phyloP scores from a whole-genome alignment of 2,888 invertebrate species.

The Automeris io region DNA sequence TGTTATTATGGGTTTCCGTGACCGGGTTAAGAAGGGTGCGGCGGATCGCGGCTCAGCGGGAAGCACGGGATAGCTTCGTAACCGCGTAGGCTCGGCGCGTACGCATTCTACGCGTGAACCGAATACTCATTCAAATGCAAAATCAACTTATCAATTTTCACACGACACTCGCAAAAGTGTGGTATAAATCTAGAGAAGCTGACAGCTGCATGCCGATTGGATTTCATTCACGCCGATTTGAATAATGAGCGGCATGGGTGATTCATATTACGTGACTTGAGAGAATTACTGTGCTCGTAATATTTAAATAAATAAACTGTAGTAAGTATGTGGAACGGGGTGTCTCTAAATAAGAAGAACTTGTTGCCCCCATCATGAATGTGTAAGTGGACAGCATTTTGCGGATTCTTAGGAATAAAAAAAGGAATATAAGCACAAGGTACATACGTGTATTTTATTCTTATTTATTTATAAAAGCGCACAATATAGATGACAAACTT shows the following conservation, averaged over 20 bases:
- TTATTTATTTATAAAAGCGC: no score
- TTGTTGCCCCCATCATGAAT: no score
- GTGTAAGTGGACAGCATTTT: no score
- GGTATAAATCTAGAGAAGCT: slow-evolving; percentile 37
- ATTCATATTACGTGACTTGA: neutral
- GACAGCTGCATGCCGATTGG: slow-evolving; percentile 22
- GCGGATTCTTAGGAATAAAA: no score
- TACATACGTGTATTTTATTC: no score
- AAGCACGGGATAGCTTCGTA: slow-evolving; percentile 7
- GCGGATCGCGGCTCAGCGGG: slow-evolving; percentile 8
- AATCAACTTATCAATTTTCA: slow-evolving; percentile 49
- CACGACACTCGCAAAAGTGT: slow-evolving; percentile 35
- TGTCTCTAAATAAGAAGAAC: no score
- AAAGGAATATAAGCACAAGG: no score
- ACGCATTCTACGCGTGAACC: slow-evolving; percentile 57
- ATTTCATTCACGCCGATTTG: slow-evolving; percentile 22
- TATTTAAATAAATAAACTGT: no score
- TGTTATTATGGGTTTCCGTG: slow-evolving; percentile 74
- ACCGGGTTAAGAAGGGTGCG: slow-evolving; percentile 43
- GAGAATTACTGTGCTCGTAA: no score
- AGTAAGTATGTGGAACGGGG: no score
- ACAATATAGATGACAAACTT: no score
- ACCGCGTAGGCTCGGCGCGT: slow-evolving; percentile 33
- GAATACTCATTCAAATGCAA: slow-evolving; percentile 69
- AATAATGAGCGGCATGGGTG: slow-evolving; percentile 20